These are phyloP conservation scores for Calameuta filiformis DNA, from an alignment of 2,888 invertebrate species.

Conservation along the genomic window DNA sequence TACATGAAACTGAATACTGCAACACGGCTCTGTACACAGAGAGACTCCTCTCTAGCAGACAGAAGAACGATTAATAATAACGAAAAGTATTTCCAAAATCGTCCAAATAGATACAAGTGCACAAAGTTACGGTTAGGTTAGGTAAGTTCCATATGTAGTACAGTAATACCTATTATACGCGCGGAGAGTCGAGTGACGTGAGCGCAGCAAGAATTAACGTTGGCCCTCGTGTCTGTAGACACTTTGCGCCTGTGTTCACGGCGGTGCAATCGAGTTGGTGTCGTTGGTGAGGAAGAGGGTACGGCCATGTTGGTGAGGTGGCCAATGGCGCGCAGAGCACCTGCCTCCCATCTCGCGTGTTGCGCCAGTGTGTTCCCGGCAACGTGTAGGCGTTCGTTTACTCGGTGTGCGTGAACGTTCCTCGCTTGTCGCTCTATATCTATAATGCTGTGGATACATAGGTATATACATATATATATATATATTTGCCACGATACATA, in stretches of 20 bases:
- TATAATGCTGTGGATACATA: background rate
- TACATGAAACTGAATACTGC: background rate
- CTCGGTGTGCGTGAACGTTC: slow-evolving; percentile 38
- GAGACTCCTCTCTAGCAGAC: background rate
- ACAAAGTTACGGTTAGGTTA: background rate
- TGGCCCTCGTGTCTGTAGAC: slow-evolving; percentile 10
- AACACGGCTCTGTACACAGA: background rate
- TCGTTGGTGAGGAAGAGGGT: slow-evolving; percentile 29
- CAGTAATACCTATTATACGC: background rate
- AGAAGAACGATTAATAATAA: background rate
- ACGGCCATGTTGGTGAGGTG: slow-evolving; percentile 65
- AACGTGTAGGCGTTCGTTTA: slow-evolving; percentile 54
- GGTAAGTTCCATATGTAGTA: background rate
- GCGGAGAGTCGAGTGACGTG: background rate
- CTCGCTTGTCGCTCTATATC: slow-evolving; percentile 3
- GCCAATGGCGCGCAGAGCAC: slow-evolving; percentile 65
- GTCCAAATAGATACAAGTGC: background rate
- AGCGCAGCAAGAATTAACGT: slow-evolving; percentile 7
- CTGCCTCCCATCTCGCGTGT: slow-evolving; percentile 61
- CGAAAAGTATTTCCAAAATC: background rate
- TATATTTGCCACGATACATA: slow-evolving; percentile 1
- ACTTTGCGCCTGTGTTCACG: slow-evolving; percentile 45
- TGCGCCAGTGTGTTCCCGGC: slow-evolving; percentile 47
- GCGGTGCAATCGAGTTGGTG: slow-evolving; percentile 47
- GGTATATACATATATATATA: slow-evolving; percentile 16